phyloP scores from a whole-genome alignment of 2,888 invertebrate genomes.

The Netelia virgata region DNA sequence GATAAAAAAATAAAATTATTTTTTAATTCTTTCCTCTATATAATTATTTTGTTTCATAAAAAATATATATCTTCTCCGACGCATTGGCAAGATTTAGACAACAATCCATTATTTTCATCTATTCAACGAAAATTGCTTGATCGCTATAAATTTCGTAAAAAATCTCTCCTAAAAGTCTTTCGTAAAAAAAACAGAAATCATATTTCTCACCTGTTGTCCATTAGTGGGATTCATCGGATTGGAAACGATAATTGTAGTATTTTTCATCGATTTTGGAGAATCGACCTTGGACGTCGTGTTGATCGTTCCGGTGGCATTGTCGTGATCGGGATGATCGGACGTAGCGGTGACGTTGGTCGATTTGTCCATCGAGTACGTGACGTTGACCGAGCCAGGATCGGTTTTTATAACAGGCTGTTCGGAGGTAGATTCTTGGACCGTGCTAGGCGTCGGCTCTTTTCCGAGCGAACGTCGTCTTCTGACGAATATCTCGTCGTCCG shows the following conservation, averaged over 20 bases:
- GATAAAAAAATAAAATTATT: background rate
- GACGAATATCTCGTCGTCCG: constrained; percentile 38
- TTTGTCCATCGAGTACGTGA: constrained; percentile 75
- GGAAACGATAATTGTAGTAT: constrained; percentile 69
- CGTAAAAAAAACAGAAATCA: no score
- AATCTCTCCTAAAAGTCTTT: no score
- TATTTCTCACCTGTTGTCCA: constrained; percentile 57
- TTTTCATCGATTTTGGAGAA: constrained; percentile 42
- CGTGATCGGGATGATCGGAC: constrained; percentile 28
- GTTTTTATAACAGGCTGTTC: constrained; percentile 66
- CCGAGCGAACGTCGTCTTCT: constrained; percentile 69
- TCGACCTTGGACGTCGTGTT: constrained; percentile 17
- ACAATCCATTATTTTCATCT: constrained; percentile 16
- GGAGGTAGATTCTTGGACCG: constrained; percentile 31
- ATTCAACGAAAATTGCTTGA: background rate
- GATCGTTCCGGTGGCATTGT: constrained; percentile 60
- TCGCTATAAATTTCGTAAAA: no score
- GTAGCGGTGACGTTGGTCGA: constrained; percentile 36
- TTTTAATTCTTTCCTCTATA: background rate
- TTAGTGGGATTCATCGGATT: constrained; percentile 70
- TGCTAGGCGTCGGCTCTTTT: constrained; percentile 26
- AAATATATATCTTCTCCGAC: no score
- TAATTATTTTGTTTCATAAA: background rate
- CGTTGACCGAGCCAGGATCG: constrained; percentile 65
- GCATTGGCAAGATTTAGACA: background rate